Evolutionary conservation across 2,113 vertebrate species (phyloP), one percentile per base, ranked within the genome.

Genomic region (Gadus macrocephalus): DNA sequence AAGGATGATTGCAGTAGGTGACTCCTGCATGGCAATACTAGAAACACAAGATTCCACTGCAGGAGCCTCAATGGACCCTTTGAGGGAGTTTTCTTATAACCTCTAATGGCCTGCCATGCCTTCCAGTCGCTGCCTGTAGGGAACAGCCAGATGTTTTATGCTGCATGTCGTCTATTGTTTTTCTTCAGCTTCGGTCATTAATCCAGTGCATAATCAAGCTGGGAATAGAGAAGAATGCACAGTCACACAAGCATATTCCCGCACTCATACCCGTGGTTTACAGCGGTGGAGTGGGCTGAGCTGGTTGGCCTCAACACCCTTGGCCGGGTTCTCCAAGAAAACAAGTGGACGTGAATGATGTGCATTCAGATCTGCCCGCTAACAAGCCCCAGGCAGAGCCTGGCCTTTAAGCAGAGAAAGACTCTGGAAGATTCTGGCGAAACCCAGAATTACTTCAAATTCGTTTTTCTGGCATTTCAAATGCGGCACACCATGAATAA

Each of bases 1-100:
- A 84, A 80, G 79, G 72, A 78, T 84, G 81, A 88, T 88, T 84
- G 83, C 73, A 78, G 86, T 85, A 11, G 25, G 5, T 16, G 22
- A 25, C n/a, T 62, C 60, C n/a, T 11, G 25, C 61, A 5, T 62
- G 61, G 20, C 25, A 62, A 25, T 19, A 62, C 19, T 19, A 62
- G 14, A 15, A 62, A 25, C 20, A 22, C 25, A 62, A 25, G 55
- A 17, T 58, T 58, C 42, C 42, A 14, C 8, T 14, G 55, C 55
- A 58, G 17, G 12, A 9, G 42, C 17, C 8, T 62, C 20, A 12
- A 15, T 27, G 61, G 8, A 9, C 3, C 6, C 31, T 35, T 35
- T 7, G 31, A 35, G 31, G 31, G 31, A 49, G 42, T 14, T 49
- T 49, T 49, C 42, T 49, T 49, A 49, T 49, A 49, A 9, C 42